phyloP scores from a whole-genome alignment of 2,888 invertebrate genomes.

The Lycocerus yunnanus region DNA sequence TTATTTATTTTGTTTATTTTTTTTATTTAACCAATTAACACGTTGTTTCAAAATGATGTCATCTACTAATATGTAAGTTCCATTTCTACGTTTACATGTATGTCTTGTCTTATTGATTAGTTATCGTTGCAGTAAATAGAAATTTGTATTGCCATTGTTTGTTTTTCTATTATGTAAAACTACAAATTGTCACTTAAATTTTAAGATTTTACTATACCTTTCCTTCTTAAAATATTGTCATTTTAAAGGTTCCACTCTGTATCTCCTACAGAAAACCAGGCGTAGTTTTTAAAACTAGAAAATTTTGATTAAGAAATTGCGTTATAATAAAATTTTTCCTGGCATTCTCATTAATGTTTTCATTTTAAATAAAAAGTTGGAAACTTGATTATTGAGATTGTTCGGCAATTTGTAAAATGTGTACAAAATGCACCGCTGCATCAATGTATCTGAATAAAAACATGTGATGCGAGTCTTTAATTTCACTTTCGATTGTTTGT shows the following conservation, averaged over 20 bases:
- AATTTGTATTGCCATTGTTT: neutral
- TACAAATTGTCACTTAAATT: neutral
- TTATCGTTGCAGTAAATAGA: neutral
- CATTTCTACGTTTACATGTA: neutral
- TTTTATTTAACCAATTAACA: constrained; percentile 1
- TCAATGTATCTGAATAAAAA: constrained; percentile 2
- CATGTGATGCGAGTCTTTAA: constrained; percentile 30
- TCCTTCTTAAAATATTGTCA: neutral
- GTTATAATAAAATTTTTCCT: no score
- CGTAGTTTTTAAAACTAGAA: neutral
- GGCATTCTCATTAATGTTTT: no score
- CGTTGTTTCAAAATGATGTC: constrained; percentile 11
- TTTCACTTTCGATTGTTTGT: constrained; percentile 39
- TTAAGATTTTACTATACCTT: neutral
- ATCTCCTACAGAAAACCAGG: neutral
- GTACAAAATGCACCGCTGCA: neutral
- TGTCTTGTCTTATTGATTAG: neutral
- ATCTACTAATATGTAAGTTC: constrained; percentile 16
- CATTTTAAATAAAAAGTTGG: neutral
- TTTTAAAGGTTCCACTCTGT: neutral
- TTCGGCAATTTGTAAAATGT: neutral
- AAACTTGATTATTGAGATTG: neutral
- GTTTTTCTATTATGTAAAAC: neutral
- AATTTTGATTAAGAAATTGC: neutral
- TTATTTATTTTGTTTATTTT: neutral